These are phyloP conservation scores for Campylorhamphus procurvoides DNA, from an alignment of 2,113 vertebrate genomes.

Conservation along the genomic window DNA sequence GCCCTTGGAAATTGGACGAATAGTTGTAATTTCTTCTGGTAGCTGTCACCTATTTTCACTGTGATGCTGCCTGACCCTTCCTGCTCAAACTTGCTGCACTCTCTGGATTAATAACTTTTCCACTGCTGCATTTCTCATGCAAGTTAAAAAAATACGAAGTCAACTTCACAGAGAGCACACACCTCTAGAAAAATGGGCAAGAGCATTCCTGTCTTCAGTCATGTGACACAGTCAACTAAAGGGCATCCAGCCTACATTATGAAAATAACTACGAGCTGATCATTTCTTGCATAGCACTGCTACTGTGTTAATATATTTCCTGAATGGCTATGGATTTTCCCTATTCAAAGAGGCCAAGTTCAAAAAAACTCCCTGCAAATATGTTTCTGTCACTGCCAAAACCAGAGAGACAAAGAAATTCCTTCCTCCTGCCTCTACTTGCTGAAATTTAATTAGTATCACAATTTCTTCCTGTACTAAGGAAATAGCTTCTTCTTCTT, in stretches of 20 bases:
- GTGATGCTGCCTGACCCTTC: not conserved
- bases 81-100: not conserved
- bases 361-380: not conserved
- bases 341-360: not conserved
- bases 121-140: not conserved
- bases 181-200: not conserved
- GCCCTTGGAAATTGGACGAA: not conserved
- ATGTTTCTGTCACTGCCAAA: not conserved
- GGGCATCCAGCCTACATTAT: not conserved
- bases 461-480: not conserved
- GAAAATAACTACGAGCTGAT: not conserved
- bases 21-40: not conserved
- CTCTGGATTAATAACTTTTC: not conserved
- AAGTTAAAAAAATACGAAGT: not conserved
- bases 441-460: not conserved
- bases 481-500: not conserved
- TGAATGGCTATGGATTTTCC: not conserved
- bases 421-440: not conserved
- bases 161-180: not conserved
- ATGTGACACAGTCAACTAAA: not conserved
- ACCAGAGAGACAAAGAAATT: not conserved
- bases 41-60: not conserved
- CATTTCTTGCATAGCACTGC: not conserved
- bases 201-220: not conserved
- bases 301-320: not conserved